These are phyloP conservation scores for Lycophotia porphyrea DNA, from an alignment of 2,888 invertebrate species.

Conservation along the genomic window DNA sequence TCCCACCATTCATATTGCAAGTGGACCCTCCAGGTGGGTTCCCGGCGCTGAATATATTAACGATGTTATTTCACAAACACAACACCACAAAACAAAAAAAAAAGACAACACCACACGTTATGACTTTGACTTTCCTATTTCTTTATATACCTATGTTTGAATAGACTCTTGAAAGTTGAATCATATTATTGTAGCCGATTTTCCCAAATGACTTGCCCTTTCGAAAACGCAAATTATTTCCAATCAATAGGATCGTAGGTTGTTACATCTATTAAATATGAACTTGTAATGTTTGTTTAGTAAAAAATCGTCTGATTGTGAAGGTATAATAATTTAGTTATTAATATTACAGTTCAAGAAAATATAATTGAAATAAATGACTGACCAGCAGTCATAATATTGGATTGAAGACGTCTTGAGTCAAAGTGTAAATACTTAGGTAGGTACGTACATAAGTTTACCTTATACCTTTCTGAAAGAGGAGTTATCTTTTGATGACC, in stretches of 20 bases:
- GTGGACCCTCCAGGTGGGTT: too few species aligned
- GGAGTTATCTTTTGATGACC: not conserved
- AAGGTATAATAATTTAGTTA: not conserved
- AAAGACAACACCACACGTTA: too few species aligned
- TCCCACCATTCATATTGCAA: too few species aligned
- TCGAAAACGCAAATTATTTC: constrained; percentile 25
- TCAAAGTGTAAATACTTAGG: not conserved
- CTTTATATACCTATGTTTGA: not conserved
- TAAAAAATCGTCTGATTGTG: not conserved
- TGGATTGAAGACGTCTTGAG: not conserved
- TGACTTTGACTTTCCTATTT: too few species aligned
- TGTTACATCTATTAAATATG: not conserved
- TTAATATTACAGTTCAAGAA: constrained; percentile 3
- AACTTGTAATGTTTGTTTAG: not conserved
- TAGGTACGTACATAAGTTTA: too few species aligned
- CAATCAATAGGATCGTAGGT: not conserved
- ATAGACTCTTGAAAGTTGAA: not conserved
- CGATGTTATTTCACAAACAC: constrained; percentile 3
- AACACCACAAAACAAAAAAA: too few species aligned
- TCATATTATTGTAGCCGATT: constrained; percentile 18
- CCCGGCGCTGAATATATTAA: too few species aligned
- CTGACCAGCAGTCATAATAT: not conserved
- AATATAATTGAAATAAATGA: not conserved
- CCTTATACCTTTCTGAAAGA: too few species aligned
- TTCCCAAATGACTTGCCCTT: constrained; percentile 33